Base-by-base conservation (phyloP, 2,888 invertebrate genomes). In the Drosophila multiciliata region DNA sequence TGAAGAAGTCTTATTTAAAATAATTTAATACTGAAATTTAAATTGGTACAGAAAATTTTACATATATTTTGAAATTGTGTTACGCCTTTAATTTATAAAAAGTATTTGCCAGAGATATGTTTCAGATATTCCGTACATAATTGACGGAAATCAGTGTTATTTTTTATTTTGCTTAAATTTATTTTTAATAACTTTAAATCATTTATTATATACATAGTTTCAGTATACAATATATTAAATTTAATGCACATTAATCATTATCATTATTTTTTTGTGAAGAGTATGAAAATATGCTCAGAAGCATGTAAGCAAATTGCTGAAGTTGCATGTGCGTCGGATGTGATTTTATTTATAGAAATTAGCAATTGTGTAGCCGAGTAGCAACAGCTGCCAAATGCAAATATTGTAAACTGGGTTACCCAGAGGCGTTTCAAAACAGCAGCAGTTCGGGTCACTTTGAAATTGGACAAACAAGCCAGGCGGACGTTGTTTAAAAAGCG, bases 331-430 rank as follows among this genome's bases (percentile, higher is more conserved):
- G 81, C 73, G 53, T 76, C 73, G 66, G 67, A 66, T 74, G 59
- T 70, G 75, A 68, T 72, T 80, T 82, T 82, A 82, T 82, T 82
- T 82, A 82, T 82, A 82, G 82, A 75, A 68, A 82, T 82, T 82
- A 82, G 68, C 82, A 68, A 70, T 63, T 78, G 68, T 71, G 66
- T 79, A 66, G 76, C 73, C 63, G 63, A 80, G 74, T 77, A 74
- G 79, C 80, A 71, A 68, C 82, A 81, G 83, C 82, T 83, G 82
- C 72, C 81, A 70, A 52, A 68, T 66, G 68, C 45, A 75, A 82
- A 69, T 76, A 42, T 45, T 11, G 35, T 40, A 69, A 86, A 83
- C 88, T 85, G 80, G 85, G 85, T 83, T 85, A 85, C 63, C 54
- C 60, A 57, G 73, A 76, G 87, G 80, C 75, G 81, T 63, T 79